Evolutionary conservation across 2,113 vertebrate species (phyloP), one percentile per base, ranked within the genome.

Genomic region (Nannobrachium achirus): DNA sequence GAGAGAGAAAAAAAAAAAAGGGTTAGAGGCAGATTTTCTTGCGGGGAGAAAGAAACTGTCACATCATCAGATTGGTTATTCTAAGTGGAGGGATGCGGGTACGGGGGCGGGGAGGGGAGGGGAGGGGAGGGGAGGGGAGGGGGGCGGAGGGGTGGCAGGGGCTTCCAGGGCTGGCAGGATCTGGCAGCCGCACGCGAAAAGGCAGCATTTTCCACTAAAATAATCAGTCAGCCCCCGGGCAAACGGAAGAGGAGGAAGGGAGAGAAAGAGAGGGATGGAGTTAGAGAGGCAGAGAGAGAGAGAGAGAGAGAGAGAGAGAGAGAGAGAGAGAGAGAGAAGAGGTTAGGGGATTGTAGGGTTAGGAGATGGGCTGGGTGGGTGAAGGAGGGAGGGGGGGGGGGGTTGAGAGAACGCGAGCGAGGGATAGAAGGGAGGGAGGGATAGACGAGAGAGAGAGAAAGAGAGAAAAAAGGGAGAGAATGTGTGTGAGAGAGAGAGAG

Each of bases 41-140:
- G 83, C 60, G 59, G 83, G 83, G 84, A 88, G 82, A 89, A 91
- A 89, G 88, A 69, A 91, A 91, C 86, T 90, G 90, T 91, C 90
- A 91, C 87, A 91, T 91, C 90, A 91, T 91, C 88, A 91, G 90
- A 91, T 89, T 90, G 90, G 90, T 90, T 90, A 87, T 90, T 90
- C 87, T 87, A 86, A 91, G 87, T 82, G 84, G 77, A 83, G 84
- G 86, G 88, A 89, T 88, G 88, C 82, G 85, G 86, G 82, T 80
- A 83, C 79, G 88, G 89, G 80, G 85, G 86, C 56, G 79, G 81
- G 19, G 15, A 51, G 42, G 40, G 14, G 7, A 33, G 7, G 49
- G 20, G n/a, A 8, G 44, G 13, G 76, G 66, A 63, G 78, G 71
- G 78, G 68, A 80, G 88, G 85, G 52, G 14, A 8, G 2, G 41